Conservation (phyloP, 2,797 vertebrate genomes). For the Ceryle rudis region DNA sequence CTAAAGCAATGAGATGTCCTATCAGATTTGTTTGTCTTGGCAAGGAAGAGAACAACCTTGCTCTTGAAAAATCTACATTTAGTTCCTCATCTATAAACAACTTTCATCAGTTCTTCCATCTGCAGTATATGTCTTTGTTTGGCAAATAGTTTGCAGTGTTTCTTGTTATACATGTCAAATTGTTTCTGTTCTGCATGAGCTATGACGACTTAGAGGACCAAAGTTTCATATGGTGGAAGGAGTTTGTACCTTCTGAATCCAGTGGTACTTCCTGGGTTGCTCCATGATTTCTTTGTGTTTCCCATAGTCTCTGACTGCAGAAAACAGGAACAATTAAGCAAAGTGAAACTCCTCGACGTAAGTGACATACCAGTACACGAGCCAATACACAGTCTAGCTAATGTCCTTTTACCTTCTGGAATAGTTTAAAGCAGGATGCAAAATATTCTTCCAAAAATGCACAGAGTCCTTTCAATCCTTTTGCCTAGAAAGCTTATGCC, state of each 20-base stretch:
- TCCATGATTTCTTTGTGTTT: background rate
- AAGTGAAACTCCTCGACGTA: background rate
- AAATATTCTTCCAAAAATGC: conserved; percentile 40
- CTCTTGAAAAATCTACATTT: conserved; percentile 50
- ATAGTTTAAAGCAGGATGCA: conserved; percentile 30
- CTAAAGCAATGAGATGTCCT: conserved; percentile 49
- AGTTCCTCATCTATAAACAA: conserved; percentile 57
- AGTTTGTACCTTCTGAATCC: background rate
- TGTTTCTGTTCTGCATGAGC: conserved; percentile 49
- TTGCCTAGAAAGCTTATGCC: conserved; percentile 24
- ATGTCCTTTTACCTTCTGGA: conserved; percentile 38
- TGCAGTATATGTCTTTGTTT: conserved; percentile 55
- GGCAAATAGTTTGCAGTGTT: conserved; percentile 58
- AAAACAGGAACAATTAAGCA: background rate
- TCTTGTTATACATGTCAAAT: conserved; percentile 55
- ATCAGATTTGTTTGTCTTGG: conserved; percentile 61
- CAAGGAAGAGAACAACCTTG: conserved; percentile 34
- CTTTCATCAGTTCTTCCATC: conserved; percentile 64
- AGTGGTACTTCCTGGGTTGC: background rate
- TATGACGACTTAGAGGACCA: conserved; percentile 6
- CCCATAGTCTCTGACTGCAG: background rate
- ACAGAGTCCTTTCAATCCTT: background rate
- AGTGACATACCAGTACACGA: background rate
- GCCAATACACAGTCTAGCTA: background rate
- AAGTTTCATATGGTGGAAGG: background rate